Base-by-base conservation (phyloP, 2,797 vertebrate genomes). In the Somateria mollissima region DNA sequence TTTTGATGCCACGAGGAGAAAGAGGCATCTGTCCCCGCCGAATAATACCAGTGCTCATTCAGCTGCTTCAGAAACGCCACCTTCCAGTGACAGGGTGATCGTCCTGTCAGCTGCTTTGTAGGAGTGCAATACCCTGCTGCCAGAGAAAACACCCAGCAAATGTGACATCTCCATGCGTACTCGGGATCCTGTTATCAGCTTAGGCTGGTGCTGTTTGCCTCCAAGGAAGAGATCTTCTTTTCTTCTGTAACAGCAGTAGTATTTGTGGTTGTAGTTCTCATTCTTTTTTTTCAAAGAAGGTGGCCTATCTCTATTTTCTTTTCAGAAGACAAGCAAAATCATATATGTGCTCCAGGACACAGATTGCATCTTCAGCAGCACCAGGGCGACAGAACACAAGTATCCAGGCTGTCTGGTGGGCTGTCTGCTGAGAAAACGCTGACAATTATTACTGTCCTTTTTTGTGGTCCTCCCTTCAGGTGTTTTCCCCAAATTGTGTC, bases 1-100 rank as follows among this genome's bases (percentile, higher is more conserved):
- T 85, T 86, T 30, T 77, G 66, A 74, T 94, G 65, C 58, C n/a
- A 24, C 2, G 27, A 45, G 90, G 90, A 92, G 91, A 84, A 82
- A 49, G 85, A 67, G 34, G 41, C 89, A 64, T 79, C 89, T 91
- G 61, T 56, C 66, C 49, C 81, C 70, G 90, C 84, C 71, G 58
- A 93, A 54, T 73, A 79, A 76, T 22, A 32, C 41, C 58, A 28
- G 51, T 30, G 49, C 49, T 89, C 61, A 15, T 67, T 77, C 57
- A 60, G 49, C 66, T 73, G 14, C 81, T 87, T 90, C 91, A 66
- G 84, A 79, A 95, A 56, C 74, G 83, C 82, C 92, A 89, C 65
- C 90, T 91, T 45, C 74, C 25, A 32, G 67, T 87, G 93, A 76
- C 8, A 53, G 34, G 51, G 47, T 41, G 86, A 71, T 94, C 58